Evolutionary conservation across 2,888 invertebrate species (phyloP).

Genomic region (Drosophila stalkeri): DNA sequence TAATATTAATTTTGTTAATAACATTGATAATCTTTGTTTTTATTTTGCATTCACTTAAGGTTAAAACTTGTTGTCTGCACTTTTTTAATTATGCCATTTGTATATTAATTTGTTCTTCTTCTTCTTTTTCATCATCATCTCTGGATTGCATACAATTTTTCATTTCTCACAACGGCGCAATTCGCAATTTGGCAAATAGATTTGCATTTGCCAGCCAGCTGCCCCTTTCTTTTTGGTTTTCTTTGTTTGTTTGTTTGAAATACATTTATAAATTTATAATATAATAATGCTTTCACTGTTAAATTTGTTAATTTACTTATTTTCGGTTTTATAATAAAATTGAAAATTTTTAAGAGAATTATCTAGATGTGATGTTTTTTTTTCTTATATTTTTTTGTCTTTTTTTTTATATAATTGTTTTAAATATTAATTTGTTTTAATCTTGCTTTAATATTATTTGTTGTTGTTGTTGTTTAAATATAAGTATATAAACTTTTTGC

Average conservation of each 20-base stretch:
- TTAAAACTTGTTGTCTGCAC: conserved; percentile 71
- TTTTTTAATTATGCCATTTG: conserved; percentile 60
- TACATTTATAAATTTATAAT: conserved; percentile 67
- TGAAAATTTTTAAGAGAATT: conserved; percentile 82
- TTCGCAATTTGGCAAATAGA: conserved; percentile 40
- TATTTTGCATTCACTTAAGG: conserved; percentile 72
- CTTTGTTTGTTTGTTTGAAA: conserved; percentile 40
- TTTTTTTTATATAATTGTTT: conserved; percentile 50
- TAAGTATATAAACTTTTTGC: conserved; percentile 77
- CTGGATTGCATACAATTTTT: conserved; percentile 68
- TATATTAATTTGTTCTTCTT: conserved; percentile 70
- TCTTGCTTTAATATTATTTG: conserved; percentile 72
- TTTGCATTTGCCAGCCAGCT: conserved; percentile 51
- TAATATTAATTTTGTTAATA: conserved; percentile 84
- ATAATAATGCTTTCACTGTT: conserved; percentile 77
- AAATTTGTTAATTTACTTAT: conserved; percentile 72
- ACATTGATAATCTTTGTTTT: conserved; percentile 81
- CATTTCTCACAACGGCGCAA: conserved; percentile 53
- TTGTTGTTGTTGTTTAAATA: conserved; percentile 58
- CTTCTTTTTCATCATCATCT: conserved; percentile 41
- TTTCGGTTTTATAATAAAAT: conserved; percentile 81
- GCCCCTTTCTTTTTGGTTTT: conserved; percentile 15
- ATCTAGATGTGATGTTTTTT: conserved; percentile 76
- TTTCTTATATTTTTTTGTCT: conserved; percentile 30
- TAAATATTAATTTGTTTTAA: conserved; percentile 67